Conservation (phyloP, 2,797 vertebrate species). For the Trachops cirrhosus region DNA sequence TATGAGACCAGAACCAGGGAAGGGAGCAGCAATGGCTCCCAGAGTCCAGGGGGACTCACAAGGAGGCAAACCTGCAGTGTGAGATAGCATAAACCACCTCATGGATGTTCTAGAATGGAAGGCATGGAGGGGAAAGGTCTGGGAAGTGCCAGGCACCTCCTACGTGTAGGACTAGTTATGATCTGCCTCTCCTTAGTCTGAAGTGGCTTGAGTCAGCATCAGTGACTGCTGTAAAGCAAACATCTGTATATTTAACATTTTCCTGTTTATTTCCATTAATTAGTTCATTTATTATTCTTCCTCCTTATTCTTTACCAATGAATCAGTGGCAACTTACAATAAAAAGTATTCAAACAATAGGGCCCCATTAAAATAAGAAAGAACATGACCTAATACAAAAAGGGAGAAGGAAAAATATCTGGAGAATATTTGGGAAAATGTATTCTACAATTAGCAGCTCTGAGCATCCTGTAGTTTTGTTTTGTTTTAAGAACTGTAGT, state of each 20-base stretch:
- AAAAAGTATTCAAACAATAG: not conserved
- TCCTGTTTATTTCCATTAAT: constrained; percentile 2
- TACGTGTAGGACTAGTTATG: not conserved
- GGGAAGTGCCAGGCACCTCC: not conserved
- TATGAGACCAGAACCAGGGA: not conserved
- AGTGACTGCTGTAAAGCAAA: not conserved
- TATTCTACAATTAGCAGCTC: not conserved
- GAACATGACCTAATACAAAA: not conserved
- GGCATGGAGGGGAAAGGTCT: not conserved
- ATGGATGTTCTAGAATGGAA: not conserved
- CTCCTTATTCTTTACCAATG: not conserved
- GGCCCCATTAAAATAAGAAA: constrained; percentile 34
- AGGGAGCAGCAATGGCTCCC: not conserved
- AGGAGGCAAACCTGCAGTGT: not conserved
- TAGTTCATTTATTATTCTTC: not conserved
- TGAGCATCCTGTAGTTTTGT: not conserved
- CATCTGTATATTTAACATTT: not conserved
- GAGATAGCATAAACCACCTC: not conserved
- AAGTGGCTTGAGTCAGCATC: not conserved
- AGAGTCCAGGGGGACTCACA: not conserved
- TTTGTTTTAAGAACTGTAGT: not conserved
- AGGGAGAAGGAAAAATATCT: not conserved
- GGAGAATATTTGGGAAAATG: not conserved
- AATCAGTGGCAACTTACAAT: not conserved
- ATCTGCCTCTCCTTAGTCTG: not conserved